Conservation (phyloP, 2,113 vertebrate genomes). For the Callospermophilus lateralis region DNA sequence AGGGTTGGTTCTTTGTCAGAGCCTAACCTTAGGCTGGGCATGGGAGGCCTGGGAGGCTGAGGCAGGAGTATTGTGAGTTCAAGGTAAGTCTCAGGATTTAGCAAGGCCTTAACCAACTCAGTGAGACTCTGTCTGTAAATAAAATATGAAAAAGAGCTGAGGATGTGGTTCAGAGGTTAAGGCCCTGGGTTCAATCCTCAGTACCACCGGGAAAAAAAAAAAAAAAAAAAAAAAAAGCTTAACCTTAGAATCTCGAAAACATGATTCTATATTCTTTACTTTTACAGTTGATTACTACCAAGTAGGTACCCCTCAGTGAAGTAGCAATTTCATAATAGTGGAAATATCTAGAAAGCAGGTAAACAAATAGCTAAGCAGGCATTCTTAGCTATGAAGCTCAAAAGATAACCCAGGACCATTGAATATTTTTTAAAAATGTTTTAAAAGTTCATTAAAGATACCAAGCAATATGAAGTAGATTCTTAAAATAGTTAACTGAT, state of each 20-base stretch:
- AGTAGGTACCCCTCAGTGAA: not conserved
- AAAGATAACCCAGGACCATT: not conserved
- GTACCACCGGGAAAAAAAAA: too few relatives aligned
- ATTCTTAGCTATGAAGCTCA: not conserved
- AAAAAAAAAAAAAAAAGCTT: not conserved
- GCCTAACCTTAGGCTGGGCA: not conserved
- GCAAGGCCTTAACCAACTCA: too few relatives aligned
- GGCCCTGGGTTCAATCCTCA: too few relatives aligned
- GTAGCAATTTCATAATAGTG: not conserved
- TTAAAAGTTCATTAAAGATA: not conserved
- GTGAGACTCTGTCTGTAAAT: too few relatives aligned
- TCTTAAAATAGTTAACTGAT: conserved; percentile 13
- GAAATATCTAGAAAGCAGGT: conserved; percentile 8
- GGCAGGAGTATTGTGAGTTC: too few relatives aligned
- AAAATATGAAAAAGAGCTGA: too few relatives aligned
- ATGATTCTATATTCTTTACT: not conserved
- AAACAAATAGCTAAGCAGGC: not conserved
- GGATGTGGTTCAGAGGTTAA: too few relatives aligned
- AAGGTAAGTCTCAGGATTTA: too few relatives aligned
- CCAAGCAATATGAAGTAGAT: not conserved
- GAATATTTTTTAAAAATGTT: not conserved
- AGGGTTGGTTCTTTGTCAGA: not conserved
- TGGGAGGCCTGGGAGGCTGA: too few relatives aligned
- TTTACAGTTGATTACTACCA: not conserved
- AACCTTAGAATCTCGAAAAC: not conserved